Evolutionary conservation across 2,797 vertebrate species (phyloP).

Genomic region (Uromys caudimaculatus): DNA sequence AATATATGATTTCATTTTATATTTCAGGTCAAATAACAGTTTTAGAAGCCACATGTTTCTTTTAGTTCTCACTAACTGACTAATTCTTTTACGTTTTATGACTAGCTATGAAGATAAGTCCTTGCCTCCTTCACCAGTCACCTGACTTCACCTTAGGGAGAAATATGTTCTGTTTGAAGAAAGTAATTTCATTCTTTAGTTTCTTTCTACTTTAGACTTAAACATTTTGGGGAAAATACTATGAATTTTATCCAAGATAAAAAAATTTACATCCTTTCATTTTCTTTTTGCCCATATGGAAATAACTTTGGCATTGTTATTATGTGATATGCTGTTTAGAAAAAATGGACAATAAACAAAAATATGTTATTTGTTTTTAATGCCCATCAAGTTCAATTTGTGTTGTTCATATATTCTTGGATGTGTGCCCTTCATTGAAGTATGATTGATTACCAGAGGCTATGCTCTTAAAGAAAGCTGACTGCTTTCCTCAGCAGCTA

Average conservation of each 20-base stretch:
- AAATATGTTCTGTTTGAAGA: conserved; percentile 13
- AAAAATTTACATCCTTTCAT: not conserved
- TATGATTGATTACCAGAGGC: not conserved
- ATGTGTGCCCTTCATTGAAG: not conserved
- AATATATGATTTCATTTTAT: conserved; percentile 29
- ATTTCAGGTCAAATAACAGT: conserved; percentile 41
- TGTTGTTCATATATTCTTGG: not conserved
- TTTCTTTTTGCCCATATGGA: conserved; percentile 45
- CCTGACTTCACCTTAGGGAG: not conserved
- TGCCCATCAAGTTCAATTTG: not conserved
- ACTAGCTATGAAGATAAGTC: conserved; percentile 12
- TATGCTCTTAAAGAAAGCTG: not conserved
- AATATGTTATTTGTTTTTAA: not conserved
- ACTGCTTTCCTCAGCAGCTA: not conserved
- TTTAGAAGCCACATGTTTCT: not conserved
- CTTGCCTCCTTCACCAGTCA: not conserved
- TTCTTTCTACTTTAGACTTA: not conserved
- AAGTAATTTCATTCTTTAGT: not conserved
- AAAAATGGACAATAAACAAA: not conserved
- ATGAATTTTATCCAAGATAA: not conserved
- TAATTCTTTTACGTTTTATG: conserved; percentile 40
- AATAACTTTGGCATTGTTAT: conserved; percentile 39
- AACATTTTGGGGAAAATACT: not conserved
- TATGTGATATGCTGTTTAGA: conserved; percentile 17
- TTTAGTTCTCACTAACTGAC: conserved; percentile 12